Base-by-base conservation (phyloP, 2,113 vertebrate genomes). In the Myiopsitta monachus region DNA sequence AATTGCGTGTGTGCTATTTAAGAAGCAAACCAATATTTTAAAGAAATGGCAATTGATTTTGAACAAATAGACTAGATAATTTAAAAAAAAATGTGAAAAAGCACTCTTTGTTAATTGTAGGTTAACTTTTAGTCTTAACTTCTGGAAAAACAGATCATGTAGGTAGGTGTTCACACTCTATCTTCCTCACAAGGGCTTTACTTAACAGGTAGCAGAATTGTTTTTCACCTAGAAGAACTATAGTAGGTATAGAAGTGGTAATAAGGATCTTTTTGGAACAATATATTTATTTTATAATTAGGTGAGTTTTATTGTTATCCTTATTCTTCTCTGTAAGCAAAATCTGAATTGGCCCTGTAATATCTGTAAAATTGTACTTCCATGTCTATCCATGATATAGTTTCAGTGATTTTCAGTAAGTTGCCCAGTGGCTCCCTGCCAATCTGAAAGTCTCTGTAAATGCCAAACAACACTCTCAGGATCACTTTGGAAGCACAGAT, bases 381-480 rank as follows among this genome's bases (percentile, higher is more conserved):
- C 87, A 69, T 67, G 43, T 43, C 39, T 11, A 79, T 63, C 63
- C 36, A 73, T 80, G 31, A 26, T 74, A 68, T 85, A 93, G 91
- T 59, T 91, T 59, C 63, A 80, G n/a, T 63, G 54, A 73, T 90
- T 96, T 97, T 95, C 95, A 95, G 7, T 96, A 94, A 94, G 49
- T 88, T 85, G 84, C 90, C 88, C 75, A 68, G 63, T 95, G 96
- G 96, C 97, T 70, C 46, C 61, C 92, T 93, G 97, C 94, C 97
- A 97, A 93, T 61, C 68, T 85, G 55, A 92, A 97, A 98, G 91
- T 31, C 81, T 95, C 93, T 87, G 23, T 94, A 93, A 95, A 96
- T 80, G 75, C 89, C 97, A 95, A 96, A 76, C 21, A 73, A 88
- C 52, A 94, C 94, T 96, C 95, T 54, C 66, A 91, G 87, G 96